Percentiles rank a stretch among this genome's conserved stretches.
Evolutionary conservation across 2,113 vertebrate species (phyloP).

Genomic region (Saguinus imperator): DNA sequence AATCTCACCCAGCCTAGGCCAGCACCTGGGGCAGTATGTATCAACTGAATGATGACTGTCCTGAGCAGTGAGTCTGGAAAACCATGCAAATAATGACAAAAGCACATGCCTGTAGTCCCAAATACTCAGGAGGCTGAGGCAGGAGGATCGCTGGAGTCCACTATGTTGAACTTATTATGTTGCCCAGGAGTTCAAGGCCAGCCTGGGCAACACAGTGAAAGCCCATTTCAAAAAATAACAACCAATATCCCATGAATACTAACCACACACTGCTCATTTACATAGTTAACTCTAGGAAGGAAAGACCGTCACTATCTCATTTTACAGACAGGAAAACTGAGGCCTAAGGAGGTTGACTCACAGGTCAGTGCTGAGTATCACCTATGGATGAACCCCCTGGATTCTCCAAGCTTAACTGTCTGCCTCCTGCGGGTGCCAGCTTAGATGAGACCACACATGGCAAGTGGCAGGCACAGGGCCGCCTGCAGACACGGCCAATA

Average conservation of each 20-base stretch:
- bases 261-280: accelerated
- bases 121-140: too few species aligned
- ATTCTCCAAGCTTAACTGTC: not conserved
- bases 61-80: not conserved
- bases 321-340: not conserved
- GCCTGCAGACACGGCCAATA: accelerated
- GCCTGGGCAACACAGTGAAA: too few species aligned
- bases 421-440: accelerated
- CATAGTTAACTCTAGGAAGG: accelerated
- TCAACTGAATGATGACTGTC: accelerated
- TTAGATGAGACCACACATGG: not conserved
- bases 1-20: not conserved
- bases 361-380: too few species aligned
- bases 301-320: not conserved
- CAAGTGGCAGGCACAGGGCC: accelerated
- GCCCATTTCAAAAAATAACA: too few species aligned
- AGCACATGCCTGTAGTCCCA: too few species aligned
- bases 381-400: accelerated
- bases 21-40: accelerated
- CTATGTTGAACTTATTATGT: too few species aligned
- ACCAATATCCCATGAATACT: accelerated
- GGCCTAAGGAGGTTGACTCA: not conserved
- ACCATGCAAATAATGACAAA: too few species aligned
- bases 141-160: too few species aligned
- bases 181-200: too few species aligned